phyloP scores from a whole-genome alignment of 2,113 vertebrate species.

The Malurus elegans region DNA sequence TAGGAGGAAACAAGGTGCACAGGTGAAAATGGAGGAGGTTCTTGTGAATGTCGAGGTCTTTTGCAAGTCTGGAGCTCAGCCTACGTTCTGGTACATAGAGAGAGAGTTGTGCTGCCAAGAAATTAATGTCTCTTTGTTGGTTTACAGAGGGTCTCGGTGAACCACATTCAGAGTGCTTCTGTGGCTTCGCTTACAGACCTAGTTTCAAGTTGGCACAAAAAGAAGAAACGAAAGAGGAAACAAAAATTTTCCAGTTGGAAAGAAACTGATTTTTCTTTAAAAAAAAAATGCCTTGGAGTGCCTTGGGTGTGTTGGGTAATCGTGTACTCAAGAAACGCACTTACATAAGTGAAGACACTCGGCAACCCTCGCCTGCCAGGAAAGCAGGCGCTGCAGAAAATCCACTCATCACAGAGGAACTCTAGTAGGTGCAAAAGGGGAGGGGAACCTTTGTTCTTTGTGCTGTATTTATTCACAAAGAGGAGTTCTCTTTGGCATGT shows the following conservation, averaged over 20 bases:
- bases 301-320: slow-evolving; percentile 46
- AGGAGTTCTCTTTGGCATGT: slow-evolving; percentile 15
- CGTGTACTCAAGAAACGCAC: slow-evolving; percentile 37
- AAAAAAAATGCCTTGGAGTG: background rate
- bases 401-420: background rate
- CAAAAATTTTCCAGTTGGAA: background rate
- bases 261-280: background rate
- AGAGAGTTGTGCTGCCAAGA: background rate
- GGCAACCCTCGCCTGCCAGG: slow-evolving; percentile 17
- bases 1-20: background rate
- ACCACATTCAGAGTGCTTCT: rapidly evolving
- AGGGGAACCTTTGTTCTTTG: background rate
- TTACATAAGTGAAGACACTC: slow-evolving; percentile 55
- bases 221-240: background rate
- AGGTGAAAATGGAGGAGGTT: slow-evolving; percentile 45
- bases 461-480: background rate
- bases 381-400: background rate
- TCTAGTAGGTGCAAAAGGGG: background rate
- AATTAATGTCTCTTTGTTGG: background rate
- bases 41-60: background rate
- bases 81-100: background rate
- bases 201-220: background rate
- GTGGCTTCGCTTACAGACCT: background rate
- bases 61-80: slow-evolving; percentile 18
- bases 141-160: background rate